A percentile compares a stretch with the other conserved stretches of the same genome.
Evolutionary conservation across 2,113 vertebrate genomes (phyloP).

Genomic region (Ceyx cyanopectus): DNA sequence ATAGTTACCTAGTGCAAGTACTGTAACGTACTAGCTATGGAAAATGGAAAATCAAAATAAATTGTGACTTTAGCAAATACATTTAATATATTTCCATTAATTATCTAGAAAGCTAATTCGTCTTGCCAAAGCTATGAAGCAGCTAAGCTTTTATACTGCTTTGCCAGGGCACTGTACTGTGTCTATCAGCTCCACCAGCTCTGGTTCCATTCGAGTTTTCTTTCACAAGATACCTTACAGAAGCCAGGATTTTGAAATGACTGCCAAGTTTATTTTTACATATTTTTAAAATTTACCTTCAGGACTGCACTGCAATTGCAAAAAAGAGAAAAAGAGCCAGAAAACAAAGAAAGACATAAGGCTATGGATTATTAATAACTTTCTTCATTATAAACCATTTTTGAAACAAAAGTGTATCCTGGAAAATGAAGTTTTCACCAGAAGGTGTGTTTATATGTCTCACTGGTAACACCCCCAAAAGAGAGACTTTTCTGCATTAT

Average conservation of each 20-base stretch:
- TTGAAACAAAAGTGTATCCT: not conserved
- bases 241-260: not conserved
- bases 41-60: not conserved
- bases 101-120: conserved; percentile 6
- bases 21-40: not conserved
- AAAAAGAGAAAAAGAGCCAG: not conserved
- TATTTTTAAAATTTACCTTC: not conserved
- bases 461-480: not conserved
- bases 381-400: not conserved
- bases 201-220: not conserved
- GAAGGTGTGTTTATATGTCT: not conserved
- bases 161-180: not conserved
- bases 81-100: not conserved
- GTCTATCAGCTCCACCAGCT: conserved; percentile 2
- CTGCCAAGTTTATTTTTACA: not conserved
- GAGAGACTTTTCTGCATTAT: not conserved
- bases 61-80: not conserved
- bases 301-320: not conserved
- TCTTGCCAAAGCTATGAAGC: conserved; percentile 7
- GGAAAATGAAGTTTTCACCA: not conserved
- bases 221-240: not conserved
- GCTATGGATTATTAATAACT: not conserved
- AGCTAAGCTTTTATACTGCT: not conserved
- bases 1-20: not conserved
- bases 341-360: not conserved